Evolutionary conservation across 2,888 invertebrate genomes (phyloP).

Genomic region (Lasioglossum pauxillum): DNA sequence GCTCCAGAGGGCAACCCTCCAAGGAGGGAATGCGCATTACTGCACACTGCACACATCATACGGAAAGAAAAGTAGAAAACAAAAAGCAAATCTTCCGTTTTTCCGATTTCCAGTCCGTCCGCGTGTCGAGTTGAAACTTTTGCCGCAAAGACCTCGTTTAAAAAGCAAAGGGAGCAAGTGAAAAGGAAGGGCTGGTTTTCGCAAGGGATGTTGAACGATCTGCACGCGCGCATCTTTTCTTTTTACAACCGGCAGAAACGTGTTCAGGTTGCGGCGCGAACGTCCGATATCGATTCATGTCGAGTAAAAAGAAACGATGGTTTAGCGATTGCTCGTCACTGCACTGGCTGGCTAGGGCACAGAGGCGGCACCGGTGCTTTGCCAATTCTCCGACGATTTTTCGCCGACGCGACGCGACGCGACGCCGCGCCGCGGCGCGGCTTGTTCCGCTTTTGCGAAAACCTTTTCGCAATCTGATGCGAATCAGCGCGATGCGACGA

Average conservation of each 20-base stretch:
- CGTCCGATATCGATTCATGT: slow-evolving; percentile 45
- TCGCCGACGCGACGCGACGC: slow-evolving; percentile 21
- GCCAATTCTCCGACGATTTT: slow-evolving; percentile 48
- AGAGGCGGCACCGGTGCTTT: slow-evolving; percentile 32
- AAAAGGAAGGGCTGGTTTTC: neutral
- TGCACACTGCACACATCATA: neutral
- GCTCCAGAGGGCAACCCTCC: neutral
- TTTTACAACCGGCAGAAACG: neutral
- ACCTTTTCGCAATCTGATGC: too few species aligned
- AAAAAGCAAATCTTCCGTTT: neutral
- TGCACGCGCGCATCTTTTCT: slow-evolving; percentile 7
- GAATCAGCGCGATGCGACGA: neutral
- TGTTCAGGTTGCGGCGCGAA: neutral
- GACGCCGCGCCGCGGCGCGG: slow-evolving; percentile 9
- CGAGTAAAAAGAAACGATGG: slow-evolving; percentile 24
- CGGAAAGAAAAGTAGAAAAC: neutral
- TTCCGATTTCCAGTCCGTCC: neutral
- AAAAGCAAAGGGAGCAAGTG: neutral
- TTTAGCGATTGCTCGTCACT: slow-evolving; percentile 44
- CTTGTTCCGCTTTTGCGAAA: slow-evolving; percentile 2
- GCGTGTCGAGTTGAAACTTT: neutral
- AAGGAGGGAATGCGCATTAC: neutral
- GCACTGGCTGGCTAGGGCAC: neutral
- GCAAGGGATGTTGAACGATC: neutral
- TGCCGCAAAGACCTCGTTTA: neutral